phyloP scores from a whole-genome alignment of 1,140 invertebrate species.

The Tetramorium alpestre region DNA sequence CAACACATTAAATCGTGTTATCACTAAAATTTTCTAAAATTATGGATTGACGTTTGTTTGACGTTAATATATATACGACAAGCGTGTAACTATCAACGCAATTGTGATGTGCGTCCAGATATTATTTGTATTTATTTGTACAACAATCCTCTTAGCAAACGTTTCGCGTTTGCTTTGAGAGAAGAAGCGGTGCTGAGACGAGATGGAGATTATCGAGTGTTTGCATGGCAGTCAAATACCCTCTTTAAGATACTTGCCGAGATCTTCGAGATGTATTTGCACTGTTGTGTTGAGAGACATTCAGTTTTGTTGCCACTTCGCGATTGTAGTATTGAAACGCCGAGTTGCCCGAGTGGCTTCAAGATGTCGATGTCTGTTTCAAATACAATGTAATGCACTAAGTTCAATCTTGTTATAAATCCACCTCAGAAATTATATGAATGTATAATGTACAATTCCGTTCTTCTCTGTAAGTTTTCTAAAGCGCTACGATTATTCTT shows the following conservation, averaged over 20 bases:
- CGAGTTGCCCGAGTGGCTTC: not conserved
- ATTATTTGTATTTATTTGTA: constrained; percentile 40
- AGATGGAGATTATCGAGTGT: constrained; percentile 48
- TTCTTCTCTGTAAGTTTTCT: not conserved
- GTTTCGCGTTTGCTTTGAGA: constrained; percentile 38
- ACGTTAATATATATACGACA: not conserved
- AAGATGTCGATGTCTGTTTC: constrained; percentile 42
- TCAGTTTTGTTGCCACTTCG: constrained; percentile 49
- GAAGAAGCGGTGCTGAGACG: constrained; percentile 36
- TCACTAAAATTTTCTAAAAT: not conserved
- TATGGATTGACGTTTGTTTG: not conserved
- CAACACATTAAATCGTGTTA: not conserved
- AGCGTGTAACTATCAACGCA: not conserved
- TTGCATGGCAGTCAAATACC: constrained; percentile 48
- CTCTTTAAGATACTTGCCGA: constrained; percentile 51
- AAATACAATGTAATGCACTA: constrained; percentile 30
- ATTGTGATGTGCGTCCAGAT: not conserved
- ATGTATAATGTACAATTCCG: not conserved
- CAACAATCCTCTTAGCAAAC: constrained; percentile 35
- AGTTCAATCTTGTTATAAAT: not conserved
- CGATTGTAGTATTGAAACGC: constrained; percentile 17
- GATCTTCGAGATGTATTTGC: constrained; percentile 43
- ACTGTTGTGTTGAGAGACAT: constrained; percentile 42
- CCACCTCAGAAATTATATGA: not conserved
- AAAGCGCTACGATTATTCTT: not conserved